These are phyloP conservation scores for Mus spicilegus DNA, from an alignment of 2,113 vertebrate genomes.

Conservation along the genomic window DNA sequence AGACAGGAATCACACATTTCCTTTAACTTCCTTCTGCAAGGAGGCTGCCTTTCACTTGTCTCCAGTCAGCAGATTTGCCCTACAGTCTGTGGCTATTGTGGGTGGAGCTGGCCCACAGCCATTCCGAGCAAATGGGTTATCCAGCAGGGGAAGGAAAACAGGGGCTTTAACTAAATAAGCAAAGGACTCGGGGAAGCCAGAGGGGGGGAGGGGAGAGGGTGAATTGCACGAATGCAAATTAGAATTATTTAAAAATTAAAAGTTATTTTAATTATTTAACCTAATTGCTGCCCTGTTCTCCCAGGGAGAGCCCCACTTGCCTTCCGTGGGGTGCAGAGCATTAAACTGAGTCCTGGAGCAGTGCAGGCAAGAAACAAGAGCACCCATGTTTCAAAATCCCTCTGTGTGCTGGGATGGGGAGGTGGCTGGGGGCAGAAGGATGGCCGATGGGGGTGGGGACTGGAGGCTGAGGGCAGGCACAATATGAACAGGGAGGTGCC, in stretches of 20 bases:
- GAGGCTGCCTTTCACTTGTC: conserved; percentile 1
- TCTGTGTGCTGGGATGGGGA: background rate
- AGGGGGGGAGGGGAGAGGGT: background rate
- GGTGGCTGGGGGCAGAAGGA: background rate
- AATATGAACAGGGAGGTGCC: background rate
- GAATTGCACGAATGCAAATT: conserved; percentile 63
- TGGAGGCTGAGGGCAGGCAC: background rate
- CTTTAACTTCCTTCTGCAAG: background rate
- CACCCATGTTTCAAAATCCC: background rate
- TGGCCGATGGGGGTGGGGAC: background rate
- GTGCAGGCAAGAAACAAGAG: background rate
- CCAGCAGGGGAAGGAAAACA: background rate
- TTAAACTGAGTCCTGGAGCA: background rate
- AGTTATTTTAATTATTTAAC: conserved; percentile 77
- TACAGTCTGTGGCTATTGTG: conserved; percentile 37
- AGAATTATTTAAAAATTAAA: conserved; percentile 81
- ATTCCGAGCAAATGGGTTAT: conserved; percentile 64
- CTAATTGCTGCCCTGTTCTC: conserved; percentile 70
- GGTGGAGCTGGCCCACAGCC: conserved; percentile 65
- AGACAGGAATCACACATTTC: background rate
- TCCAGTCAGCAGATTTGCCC: conserved; percentile 57
- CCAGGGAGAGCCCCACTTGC: conserved; percentile 33
- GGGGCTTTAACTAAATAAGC: conserved; percentile 48
- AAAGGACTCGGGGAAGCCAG: background rate
- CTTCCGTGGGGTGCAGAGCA: background rate